Percentiles rank a stretch among this genome's conserved stretches.
Conservation (phyloP, 2,888 invertebrate genomes). For the Nomada fucata region DNA sequence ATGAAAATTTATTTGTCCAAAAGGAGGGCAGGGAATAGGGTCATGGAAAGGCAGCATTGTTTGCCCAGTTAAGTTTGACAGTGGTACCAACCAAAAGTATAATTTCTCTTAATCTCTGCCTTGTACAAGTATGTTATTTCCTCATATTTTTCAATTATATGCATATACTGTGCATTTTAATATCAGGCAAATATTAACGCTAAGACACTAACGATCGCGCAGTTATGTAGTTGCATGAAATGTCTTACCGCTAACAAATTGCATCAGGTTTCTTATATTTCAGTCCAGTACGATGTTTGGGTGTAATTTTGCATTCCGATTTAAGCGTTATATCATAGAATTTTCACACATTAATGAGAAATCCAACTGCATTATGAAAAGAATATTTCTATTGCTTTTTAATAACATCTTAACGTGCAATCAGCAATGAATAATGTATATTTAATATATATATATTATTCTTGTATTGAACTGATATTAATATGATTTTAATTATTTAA, state of each 20-base stretch:
- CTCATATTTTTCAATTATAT: conserved; percentile 19
- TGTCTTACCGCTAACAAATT: background rate
- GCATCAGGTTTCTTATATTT: background rate
- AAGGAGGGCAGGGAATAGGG: conserved; percentile 64
- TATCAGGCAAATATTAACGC: background rate
- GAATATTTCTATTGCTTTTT: no score
- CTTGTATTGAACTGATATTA: background rate
- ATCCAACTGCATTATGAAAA: background rate
- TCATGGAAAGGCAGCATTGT: conserved; percentile 65
- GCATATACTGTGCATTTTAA: background rate
- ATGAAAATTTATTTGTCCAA: conserved; percentile 17
- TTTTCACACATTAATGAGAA: background rate
- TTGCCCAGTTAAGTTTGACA: conserved; percentile 65
- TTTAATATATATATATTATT: background rate
- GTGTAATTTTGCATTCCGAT: background rate
- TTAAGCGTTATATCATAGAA: background rate
- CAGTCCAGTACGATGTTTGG: background rate
- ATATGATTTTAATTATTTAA: no score
- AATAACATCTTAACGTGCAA: no score
- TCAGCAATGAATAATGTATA: background rate
- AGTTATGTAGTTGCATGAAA: background rate
- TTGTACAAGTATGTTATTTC: conserved; percentile 53
- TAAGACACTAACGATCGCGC: background rate
- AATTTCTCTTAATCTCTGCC: conserved; percentile 40
- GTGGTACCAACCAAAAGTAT: conserved; percentile 63